Evolutionary conservation across 2,888 invertebrate genomes (phyloP).

Genomic region (Mythimna ferrago): DNA sequence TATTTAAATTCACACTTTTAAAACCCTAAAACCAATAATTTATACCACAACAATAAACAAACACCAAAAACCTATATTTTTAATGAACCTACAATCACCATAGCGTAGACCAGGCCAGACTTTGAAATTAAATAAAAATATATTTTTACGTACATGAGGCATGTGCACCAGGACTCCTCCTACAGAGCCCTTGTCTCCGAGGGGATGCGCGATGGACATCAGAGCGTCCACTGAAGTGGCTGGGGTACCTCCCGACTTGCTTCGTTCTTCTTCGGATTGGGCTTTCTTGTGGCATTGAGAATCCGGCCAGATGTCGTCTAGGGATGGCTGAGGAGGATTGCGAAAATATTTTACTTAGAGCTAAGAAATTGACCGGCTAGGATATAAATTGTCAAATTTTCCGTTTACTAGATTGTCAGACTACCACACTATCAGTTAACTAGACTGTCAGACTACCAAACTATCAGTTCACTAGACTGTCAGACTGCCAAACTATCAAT

Average conservation of each 20-base stretch:
- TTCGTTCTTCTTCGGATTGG: constrained; percentile 92
- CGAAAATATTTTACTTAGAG: too few species aligned
- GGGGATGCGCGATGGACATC: constrained; percentile 78
- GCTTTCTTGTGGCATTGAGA: constrained; percentile 86
- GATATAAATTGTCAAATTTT: too few species aligned
- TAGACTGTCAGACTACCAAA: neutral
- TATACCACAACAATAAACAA: constrained; percentile 7
- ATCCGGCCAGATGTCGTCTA: constrained; percentile 93
- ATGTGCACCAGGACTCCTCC: constrained; percentile 97
- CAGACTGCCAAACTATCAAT: neutral
- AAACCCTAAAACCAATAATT: constrained; percentile 31
- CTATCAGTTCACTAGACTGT: neutral
- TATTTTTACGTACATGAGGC: constrained; percentile 94
- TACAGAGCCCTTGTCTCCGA: constrained; percentile 90
- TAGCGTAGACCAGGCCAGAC: constrained; percentile 4
- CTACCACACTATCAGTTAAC: neutral
- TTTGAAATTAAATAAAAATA: rapidly evolving
- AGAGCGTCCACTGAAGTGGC: constrained; percentile 75
- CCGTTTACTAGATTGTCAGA: neutral
- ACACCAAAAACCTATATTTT: neutral
- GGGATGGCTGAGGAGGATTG: constrained; percentile 41
- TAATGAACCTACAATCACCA: constrained; percentile 27
- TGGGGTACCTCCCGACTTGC: constrained; percentile 75
- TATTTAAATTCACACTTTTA: constrained; percentile 1
- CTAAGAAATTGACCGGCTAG: neutral